Conservation (phyloP, 2,797 vertebrate species). For the Peromyscus melanophrys region DNA sequence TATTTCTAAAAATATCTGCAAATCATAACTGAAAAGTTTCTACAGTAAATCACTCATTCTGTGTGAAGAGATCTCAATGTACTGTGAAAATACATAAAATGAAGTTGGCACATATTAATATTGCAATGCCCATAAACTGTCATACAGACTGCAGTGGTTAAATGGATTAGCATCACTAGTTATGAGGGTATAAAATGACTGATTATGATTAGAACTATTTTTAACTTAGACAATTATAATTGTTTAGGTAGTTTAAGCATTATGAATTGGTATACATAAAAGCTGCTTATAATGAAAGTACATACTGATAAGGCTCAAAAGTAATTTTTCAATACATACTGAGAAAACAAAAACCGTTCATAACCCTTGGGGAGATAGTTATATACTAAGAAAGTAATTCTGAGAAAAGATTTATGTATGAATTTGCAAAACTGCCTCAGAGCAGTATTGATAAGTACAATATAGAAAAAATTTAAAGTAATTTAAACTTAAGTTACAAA, state of each 20-base stretch:
- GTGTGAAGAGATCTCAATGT: background rate
- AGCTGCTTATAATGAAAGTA: background rate
- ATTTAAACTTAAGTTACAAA: background rate
- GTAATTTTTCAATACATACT: background rate
- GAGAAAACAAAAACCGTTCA: constrained; percentile 20
- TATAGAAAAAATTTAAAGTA: constrained; percentile 23
- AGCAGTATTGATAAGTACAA: background rate
- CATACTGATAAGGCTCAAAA: background rate
- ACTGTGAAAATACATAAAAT: constrained; percentile 35
- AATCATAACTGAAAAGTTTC: constrained; percentile 22
- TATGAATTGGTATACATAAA: background rate
- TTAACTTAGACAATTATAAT: background rate
- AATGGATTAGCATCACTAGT: background rate
- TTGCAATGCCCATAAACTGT: background rate
- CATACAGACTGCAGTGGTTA: background rate
- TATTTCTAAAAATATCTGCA: constrained; percentile 21
- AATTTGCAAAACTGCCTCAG: background rate
- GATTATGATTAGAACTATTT: background rate
- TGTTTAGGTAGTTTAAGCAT: constrained; percentile 31
- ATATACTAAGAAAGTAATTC: background rate
- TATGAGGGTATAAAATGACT: background rate
- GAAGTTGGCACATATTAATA: background rate
- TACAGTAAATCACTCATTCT: background rate
- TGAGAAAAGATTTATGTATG: constrained; percentile 3
- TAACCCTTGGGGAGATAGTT: background rate